These are phyloP conservation scores for Palloptera scutellata DNA, from an alignment of 2,888 invertebrate species.

Conservation along the genomic window DNA sequence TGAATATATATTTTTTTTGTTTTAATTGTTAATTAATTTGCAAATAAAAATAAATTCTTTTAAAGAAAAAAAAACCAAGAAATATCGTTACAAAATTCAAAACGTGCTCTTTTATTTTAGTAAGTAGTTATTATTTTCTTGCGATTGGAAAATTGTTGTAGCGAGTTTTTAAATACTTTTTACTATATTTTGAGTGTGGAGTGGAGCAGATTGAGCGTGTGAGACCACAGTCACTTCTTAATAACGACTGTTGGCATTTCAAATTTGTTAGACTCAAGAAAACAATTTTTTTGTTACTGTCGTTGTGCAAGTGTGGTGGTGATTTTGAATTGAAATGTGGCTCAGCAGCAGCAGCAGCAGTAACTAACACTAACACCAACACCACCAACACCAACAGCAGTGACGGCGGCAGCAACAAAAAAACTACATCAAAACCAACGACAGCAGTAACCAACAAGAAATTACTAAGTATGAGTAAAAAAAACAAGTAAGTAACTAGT, in stretches of 20 bases:
- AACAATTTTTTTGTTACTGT: constrained; percentile 45
- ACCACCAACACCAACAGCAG: constrained; percentile 19
- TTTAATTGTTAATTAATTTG: constrained; percentile 15
- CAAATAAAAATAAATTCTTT: background rate
- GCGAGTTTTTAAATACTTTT: constrained; percentile 17
- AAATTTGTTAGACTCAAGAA: constrained; percentile 45
- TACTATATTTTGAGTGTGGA: constrained; percentile 4
- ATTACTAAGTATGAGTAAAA: too few relatives aligned
- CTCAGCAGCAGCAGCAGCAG: background rate
- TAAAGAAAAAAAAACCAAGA: background rate
- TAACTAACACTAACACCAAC: background rate
- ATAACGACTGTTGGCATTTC: constrained; percentile 49
- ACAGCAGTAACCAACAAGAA: constrained; percentile 16
- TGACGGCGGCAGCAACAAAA: constrained; percentile 32
- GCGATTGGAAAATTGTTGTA: constrained; percentile 10
- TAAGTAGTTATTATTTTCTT: constrained; percentile 5
- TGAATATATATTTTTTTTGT: constrained; percentile 25
- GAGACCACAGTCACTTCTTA: constrained; percentile 54
- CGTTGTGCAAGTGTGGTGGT: constrained; percentile 3
- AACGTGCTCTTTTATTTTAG: constrained; percentile 24
- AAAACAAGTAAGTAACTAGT: background rate
- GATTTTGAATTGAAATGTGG: constrained; percentile 2
- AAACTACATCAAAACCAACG: background rate
- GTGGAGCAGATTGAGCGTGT: constrained; percentile 45
- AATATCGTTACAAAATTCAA: constrained; percentile 1